Evolutionary conservation across 2,888 invertebrate species (phyloP), one percentile per base, ranked within the genome.

Genomic region (Tinea trinotella): DNA sequence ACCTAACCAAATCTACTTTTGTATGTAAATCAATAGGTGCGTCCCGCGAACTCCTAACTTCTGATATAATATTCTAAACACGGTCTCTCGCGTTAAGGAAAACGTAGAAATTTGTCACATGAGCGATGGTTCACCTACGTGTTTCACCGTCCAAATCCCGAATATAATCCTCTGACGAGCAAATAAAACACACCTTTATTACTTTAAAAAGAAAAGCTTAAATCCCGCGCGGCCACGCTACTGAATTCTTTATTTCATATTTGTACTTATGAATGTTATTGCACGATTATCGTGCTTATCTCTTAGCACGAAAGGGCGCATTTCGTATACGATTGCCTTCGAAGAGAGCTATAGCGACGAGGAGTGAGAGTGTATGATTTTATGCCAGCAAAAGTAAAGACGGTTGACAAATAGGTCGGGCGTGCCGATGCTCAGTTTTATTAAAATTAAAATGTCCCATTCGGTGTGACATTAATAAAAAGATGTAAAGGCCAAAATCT

Each of bases 51-150:
- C 71, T 67, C 65, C 66, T 62, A 62, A 70, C 68, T 68, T 67
- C 66, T 68, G 69, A 78, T 80, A 74, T 76, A 77, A 81, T 84
- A 85, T 85, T 84, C 85, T 76, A 81, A 82, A 81, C 85, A 84
- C 84, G 85, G 67, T 68, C 69, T 66, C 66, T 71, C 75, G 76
- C 81, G 84, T 82, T 82, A 83, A 83, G 80, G 84, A 82, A 84
- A 84, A 84, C 80, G 84, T 77, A 82, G 80, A 84, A 85, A 85
- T 85, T 85, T 85, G 84, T 85, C 84, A 85, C 84, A 84, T 85
- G 84, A 85, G 84, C 83, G 84, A 85, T 85, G 84, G 85, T 79
- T 76, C 78, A 82, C 77, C 83, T 83, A 84, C 85, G 85, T 85
- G 85, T 82, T 79, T 73, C 78, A 74, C 70, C 71, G 71, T 73